Conservation (phyloP, 2,113 vertebrate species). For the Nannospalax galili region DNA sequence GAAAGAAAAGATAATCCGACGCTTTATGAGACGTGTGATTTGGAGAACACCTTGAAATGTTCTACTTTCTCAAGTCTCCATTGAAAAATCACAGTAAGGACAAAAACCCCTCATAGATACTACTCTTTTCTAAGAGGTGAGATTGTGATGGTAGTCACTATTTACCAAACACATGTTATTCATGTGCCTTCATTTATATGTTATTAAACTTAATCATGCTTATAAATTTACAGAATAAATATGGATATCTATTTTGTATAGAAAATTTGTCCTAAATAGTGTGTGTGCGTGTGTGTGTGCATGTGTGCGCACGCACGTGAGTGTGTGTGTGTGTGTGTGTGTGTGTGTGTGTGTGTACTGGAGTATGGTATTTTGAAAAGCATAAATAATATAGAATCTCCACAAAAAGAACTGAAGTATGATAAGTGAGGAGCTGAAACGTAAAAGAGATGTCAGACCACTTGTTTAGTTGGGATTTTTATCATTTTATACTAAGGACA, state of each 20-base stretch:
- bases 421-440: background rate
- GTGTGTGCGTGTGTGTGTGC: background rate
- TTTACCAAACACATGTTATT: background rate
- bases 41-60: background rate
- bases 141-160: background rate
- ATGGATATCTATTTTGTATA: background rate
- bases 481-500: background rate
- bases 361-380: background rate
- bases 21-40: background rate
- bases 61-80: background rate
- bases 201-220: background rate
- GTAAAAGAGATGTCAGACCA: background rate
- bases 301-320: background rate
- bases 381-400: background rate
- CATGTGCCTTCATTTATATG: background rate
- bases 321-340: background rate
- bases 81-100: background rate
- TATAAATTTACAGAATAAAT: background rate
- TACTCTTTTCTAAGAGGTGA: constrained; percentile 21
- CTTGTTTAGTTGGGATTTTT: background rate
- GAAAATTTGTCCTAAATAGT: background rate
- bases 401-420: background rate
- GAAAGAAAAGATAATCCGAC: background rate
- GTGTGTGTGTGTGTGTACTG: no score
- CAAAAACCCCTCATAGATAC: background rate